Evolutionary conservation across 2,888 invertebrate species (phyloP), one percentile per base, ranked within the genome.

Genomic region (Bombylius discolor): DNA sequence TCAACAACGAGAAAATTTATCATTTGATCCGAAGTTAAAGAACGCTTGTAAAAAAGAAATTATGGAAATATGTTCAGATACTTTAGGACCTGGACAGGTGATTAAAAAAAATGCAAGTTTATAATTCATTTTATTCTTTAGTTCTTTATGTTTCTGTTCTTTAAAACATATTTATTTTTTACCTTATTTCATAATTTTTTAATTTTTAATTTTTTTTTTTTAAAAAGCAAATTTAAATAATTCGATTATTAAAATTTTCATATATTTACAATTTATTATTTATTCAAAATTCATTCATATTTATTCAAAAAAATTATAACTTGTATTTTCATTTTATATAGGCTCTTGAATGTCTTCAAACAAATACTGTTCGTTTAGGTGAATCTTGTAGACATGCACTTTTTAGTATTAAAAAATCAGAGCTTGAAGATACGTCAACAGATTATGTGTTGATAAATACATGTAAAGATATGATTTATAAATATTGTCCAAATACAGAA

Each of bases 1-100:
- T 65, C 93, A 95, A 68, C 88, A 94, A 72, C 83, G 91, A 61
- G 96, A 97, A 75, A 91, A 82, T 67, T 87, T 92, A 61, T 83
- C 86, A 60, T 81, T 90, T 59, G 92, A 96, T 75, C 89, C 90
- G 0, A 82, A 83, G 64, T 75, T 99, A 55, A 90, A 87, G 67
- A 81, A 83, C 61, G 84, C 87, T 6, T 99, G 98, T 70, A 79
- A 81, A 55, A 71, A 73, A 42, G 97, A 98, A 69, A 85, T 97
- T 33, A 77, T 79, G 60, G 77, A 78, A 48, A 81, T 81, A 58
- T 97, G 96, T 69, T 71, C 76, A 11, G 81, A 82, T 60, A 77
- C 85, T 14, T 81, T 82, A 64, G 88, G 85, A 52, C 84, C 84
- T 66, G 74, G 74, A 57, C 70, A 73, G 72, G 74, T 74, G 69